phyloP scores from a whole-genome alignment of 2,113 vertebrate genomes.

The Phocoena sinus region DNA sequence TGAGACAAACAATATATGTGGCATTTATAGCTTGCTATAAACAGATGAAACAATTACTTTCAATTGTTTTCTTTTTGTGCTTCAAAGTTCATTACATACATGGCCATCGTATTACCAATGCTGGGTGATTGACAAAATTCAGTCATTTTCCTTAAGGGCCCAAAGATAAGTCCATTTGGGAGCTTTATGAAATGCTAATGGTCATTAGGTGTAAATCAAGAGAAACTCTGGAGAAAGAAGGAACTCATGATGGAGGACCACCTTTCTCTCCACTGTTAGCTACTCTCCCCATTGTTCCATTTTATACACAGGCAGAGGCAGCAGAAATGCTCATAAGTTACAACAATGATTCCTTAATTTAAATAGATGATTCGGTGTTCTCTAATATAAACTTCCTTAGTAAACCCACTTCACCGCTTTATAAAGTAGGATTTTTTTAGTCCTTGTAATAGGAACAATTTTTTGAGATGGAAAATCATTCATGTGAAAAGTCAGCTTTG shows the following conservation, averaged over 20 bases:
- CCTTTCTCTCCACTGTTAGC: not conserved
- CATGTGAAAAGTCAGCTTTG: slow-evolving; percentile 49
- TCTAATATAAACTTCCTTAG: slow-evolving; percentile 21
- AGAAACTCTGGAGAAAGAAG: not conserved
- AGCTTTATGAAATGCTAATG: slow-evolving; percentile 13
- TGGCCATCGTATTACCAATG: not conserved
- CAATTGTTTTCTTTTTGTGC: not conserved
- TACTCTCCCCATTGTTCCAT: not conserved
- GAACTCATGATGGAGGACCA: not conserved
- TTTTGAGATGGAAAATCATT: slow-evolving; percentile 47
- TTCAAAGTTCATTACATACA: slow-evolving; percentile 42
- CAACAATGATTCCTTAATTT: not conserved
- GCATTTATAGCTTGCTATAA: not conserved
- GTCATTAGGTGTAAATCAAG: not conserved
- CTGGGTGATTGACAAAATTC: not conserved
- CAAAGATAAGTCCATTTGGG: not conserved
- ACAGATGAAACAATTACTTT: not conserved
- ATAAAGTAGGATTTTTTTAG: slow-evolving; percentile 15
- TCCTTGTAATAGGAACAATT: slow-evolving; percentile 44
- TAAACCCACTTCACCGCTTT: not conserved
- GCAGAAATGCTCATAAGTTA: not conserved
- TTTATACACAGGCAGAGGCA: not conserved
- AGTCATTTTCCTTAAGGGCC: slow-evolving; percentile 6
- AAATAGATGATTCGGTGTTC: not conserved
- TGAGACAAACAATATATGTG: not conserved